Conservation (phyloP, 2,888 invertebrate genomes). For the Trypoxylon attenuatum region DNA sequence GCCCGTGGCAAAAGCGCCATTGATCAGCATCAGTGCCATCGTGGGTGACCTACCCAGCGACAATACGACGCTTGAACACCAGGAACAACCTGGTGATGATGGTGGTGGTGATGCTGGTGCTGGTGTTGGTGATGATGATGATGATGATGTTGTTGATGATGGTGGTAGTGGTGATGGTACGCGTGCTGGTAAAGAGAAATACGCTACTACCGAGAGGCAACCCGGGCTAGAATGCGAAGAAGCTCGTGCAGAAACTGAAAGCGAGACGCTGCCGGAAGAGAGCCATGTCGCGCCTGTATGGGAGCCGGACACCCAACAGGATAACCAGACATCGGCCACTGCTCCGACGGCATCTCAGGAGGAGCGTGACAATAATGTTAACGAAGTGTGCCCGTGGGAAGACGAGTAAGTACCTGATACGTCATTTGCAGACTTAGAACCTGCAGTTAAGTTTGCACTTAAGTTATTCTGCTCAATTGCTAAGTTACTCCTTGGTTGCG, state of each 20-base stretch:
- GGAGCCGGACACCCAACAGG: slow-evolving; percentile 72
- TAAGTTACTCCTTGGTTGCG: neutral
- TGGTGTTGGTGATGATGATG: neutral
- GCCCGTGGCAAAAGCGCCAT: slow-evolving; percentile 76
- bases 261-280: slow-evolving; percentile 82
- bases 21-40: slow-evolving; percentile 85
- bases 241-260: slow-evolving; percentile 63
- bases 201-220: no score
- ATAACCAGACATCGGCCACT: slow-evolving; percentile 46
- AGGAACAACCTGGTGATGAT: slow-evolving; percentile 1
- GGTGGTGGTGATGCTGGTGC: slow-evolving; percentile 12
- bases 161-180: neutral
- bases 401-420: slow-evolving; percentile 92
- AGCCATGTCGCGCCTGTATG: slow-evolving; percentile 67
- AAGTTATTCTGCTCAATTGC: no score
- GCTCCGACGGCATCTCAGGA: slow-evolving; percentile 60
- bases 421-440: no score
- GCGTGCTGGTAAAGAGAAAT: slow-evolving; percentile 13
- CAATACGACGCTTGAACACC: slow-evolving; percentile 67
- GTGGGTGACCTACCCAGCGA: slow-evolving; percentile 77
- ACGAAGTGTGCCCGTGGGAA: slow-evolving; percentile 96
- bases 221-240: no score
- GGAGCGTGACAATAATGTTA: slow-evolving; percentile 78
- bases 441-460: no score
- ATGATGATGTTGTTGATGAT: neutral